Conservation (phyloP, 2,113 vertebrate species). For the Connochaetes taurinus region DNA sequence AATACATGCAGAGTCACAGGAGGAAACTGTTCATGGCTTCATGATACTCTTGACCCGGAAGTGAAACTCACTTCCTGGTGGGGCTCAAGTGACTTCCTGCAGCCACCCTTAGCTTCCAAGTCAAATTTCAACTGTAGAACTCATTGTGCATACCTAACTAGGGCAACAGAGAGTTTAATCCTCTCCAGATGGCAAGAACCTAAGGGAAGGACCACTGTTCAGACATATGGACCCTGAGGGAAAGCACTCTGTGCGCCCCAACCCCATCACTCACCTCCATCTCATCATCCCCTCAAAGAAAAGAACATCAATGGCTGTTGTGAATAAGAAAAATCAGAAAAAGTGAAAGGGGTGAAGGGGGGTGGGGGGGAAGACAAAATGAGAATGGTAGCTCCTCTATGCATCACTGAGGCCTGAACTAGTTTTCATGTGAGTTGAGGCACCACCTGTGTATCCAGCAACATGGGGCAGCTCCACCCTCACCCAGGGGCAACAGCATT, state of each 20-base stretch:
- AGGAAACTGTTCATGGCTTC: background rate
- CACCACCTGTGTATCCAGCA: background rate
- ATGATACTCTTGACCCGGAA: fast-evolving
- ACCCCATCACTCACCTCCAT: background rate
- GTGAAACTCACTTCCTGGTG: background rate
- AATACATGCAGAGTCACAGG: background rate
- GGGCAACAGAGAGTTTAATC: background rate
- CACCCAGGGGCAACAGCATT: background rate
- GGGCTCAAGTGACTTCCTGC: background rate
- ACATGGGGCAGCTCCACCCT: background rate
- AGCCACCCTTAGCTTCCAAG: background rate
- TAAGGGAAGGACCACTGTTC: background rate
- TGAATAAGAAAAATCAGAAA: background rate
- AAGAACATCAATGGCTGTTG: background rate
- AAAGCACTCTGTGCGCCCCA: background rate
- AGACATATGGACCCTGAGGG: background rate
- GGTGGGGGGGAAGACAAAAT: fast-evolving
- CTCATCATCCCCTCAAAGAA: background rate
- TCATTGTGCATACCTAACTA: fast-evolving
- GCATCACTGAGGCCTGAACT: background rate
- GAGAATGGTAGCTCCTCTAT: background rate
- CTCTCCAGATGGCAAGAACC: background rate
- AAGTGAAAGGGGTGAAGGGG: fast-evolving
- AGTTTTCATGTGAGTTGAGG: background rate
- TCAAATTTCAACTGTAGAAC: background rate